These are phyloP conservation scores for Omphaloscelis lunosa DNA, from an alignment of 2,888 invertebrate genomes.

Conservation along the genomic window DNA sequence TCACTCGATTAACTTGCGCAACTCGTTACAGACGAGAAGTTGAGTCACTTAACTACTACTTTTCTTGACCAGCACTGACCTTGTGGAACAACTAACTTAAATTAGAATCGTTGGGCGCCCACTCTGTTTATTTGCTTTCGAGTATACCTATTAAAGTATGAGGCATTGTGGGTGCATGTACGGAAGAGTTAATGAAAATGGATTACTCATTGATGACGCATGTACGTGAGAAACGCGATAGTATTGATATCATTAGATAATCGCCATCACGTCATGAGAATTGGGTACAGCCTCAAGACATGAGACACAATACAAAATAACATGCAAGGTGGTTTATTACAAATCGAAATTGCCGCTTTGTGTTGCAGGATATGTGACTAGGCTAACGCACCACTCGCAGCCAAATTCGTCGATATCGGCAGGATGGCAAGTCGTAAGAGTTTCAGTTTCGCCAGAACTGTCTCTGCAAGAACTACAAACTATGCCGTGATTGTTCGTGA, in stretches of 20 bases:
- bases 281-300: background rate
- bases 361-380: background rate
- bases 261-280: background rate
- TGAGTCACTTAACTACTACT: slow-evolving; percentile 34
- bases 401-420: background rate
- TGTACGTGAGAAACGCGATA: background rate
- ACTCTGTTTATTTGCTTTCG: slow-evolving; percentile 23
- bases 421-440: background rate
- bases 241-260: background rate
- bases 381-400: background rate
- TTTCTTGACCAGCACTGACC: slow-evolving; percentile 46
- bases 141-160: slow-evolving; percentile 19
- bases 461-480: background rate
- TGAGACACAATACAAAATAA: background rate
- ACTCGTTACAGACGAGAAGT: slow-evolving; percentile 33
- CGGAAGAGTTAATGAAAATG: slow-evolving; percentile 18
- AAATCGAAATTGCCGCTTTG: background rate
- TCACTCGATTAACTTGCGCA: slow-evolving; percentile 23
- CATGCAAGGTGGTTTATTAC: background rate
- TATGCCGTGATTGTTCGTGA: background rate
- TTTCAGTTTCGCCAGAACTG: background rate
- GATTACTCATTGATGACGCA: slow-evolving; percentile 5
- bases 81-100: slow-evolving; percentile 49
- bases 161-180: background rate
- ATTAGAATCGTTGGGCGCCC: slow-evolving; percentile 45